phyloP scores from a whole-genome alignment of 1,140 invertebrate genomes.

The Cherax quadricarinatus region DNA sequence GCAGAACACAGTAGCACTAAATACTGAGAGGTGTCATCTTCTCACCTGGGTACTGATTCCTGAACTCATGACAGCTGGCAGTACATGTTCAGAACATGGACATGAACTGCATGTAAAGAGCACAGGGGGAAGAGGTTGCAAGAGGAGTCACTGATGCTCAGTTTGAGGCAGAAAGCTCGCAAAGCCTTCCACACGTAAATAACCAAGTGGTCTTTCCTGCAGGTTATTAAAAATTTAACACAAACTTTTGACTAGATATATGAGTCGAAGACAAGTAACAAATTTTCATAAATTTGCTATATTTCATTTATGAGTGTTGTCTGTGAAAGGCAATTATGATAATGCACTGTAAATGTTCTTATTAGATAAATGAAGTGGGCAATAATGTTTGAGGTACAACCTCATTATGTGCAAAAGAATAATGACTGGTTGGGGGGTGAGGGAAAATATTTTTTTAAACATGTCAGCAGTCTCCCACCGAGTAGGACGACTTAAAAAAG shows the following conservation, averaged over 20 bases:
- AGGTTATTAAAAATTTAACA: too few species aligned
- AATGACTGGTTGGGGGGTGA: too few species aligned
- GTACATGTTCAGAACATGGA: conserved; percentile 52
- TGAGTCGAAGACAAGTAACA: neutral
- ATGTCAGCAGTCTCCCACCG: too few species aligned
- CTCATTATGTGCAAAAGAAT: too few species aligned
- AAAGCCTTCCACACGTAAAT: conserved; percentile 52
- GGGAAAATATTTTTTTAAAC: too few species aligned
- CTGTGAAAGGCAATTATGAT: too few species aligned
- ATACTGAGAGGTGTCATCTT: neutral
- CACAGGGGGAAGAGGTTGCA: conserved; percentile 55
- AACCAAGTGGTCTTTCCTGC: conserved; percentile 54
- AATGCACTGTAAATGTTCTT: too few species aligned
- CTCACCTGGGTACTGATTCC: conserved; percentile 27
- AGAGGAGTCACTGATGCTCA: conserved; percentile 62
- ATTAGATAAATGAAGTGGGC: too few species aligned
- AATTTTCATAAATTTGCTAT: neutral
- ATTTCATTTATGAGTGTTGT: neutral
- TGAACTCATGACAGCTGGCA: conserved; percentile 14
- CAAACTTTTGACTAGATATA: neutral
- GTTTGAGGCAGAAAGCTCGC: conserved; percentile 63
- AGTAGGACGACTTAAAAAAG: too few species aligned
- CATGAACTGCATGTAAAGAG: conserved; percentile 52
- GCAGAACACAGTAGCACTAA: neutral
- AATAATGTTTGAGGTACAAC: too few species aligned